Conservation (phyloP, 1,140 invertebrate species). For the Bombus confusus region DNA sequence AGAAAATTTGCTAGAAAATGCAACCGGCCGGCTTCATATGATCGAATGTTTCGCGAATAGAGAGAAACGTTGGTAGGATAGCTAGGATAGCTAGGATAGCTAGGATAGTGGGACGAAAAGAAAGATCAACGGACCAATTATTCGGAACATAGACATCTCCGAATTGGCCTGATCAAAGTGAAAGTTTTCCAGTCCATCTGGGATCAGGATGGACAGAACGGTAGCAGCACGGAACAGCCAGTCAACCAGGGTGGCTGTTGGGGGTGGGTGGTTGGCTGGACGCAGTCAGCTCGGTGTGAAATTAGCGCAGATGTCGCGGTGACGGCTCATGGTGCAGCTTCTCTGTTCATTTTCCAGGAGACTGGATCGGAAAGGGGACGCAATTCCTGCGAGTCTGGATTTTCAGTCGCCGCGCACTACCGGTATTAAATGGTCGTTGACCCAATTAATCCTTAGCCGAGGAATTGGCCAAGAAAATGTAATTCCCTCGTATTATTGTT, state of each 20-base stretch:
- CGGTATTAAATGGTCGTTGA: conserved; percentile 75
- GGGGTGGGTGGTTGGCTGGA: conserved; percentile 64
- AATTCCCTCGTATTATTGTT: conserved; percentile 65
- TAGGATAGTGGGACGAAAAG: background rate
- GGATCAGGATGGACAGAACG: conserved; percentile 46
- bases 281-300: conserved; percentile 82
- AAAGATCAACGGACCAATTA: conserved; percentile 32
- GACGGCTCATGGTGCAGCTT: conserved; percentile 76
- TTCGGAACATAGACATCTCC: conserved; percentile 30
- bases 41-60: background rate
- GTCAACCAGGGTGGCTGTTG: conserved; percentile 59
- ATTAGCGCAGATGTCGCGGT: conserved; percentile 83
- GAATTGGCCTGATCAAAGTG: conserved; percentile 51
- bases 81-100: background rate
- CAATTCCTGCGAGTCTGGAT: conserved; percentile 70
- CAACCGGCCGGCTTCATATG: background rate
- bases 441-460: conserved; percentile 70
- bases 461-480: conserved; percentile 59
- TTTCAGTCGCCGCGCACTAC: conserved; percentile 67
- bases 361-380: conserved; percentile 76
- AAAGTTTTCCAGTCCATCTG: conserved; percentile 56
- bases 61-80: background rate
- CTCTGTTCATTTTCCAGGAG: conserved; percentile 82
- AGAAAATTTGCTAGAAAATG: background rate
- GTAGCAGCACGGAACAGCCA: conserved; percentile 53